A percentile compares a stretch with the other conserved stretches of the same genome.
phyloP scores from a whole-genome alignment of 2,888 invertebrate species.

The Xiphydria camelus region DNA sequence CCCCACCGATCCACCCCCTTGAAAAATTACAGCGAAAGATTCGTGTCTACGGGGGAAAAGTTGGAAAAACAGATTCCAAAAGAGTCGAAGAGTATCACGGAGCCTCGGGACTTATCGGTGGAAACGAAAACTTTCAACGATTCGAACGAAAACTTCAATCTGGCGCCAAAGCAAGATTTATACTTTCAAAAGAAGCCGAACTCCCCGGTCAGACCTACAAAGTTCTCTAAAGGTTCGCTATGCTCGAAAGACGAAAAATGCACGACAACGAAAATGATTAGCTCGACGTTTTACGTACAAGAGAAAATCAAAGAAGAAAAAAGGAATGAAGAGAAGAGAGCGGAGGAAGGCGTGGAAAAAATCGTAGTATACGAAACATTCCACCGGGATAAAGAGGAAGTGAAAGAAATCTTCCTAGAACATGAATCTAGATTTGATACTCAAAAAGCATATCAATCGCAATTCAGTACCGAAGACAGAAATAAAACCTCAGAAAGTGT shows the following conservation, averaged over 20 bases:
- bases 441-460: no score
- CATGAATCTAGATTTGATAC: no score
- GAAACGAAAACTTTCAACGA: constrained; percentile 1
- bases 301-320: not conserved
- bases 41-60: constrained; percentile 17
- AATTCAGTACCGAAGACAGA: no score
- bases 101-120: not conserved
- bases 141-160: constrained; percentile 41
- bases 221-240: no score
- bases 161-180: constrained; percentile 37
- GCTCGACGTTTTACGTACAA: constrained; percentile 33
- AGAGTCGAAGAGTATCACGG: not conserved
- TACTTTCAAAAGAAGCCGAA: not conserved
- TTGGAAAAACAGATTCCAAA: not conserved
- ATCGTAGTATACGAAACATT: constrained; percentile 9
- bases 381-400: not conserved
- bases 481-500: no score
- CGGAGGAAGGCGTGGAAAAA: constrained; percentile 7
- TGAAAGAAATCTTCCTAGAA: not conserved
- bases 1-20: constrained; percentile 29
- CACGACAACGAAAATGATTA: constrained; percentile 7
- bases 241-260: no score
- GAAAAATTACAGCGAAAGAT: constrained; percentile 23
- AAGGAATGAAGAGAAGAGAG: constrained; percentile 8
- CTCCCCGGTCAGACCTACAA: no score